Percentiles rank a stretch among this genome's conserved stretches.
phyloP scores from a whole-genome alignment of 2,113 vertebrate species.

The Nicator chloris region DNA sequence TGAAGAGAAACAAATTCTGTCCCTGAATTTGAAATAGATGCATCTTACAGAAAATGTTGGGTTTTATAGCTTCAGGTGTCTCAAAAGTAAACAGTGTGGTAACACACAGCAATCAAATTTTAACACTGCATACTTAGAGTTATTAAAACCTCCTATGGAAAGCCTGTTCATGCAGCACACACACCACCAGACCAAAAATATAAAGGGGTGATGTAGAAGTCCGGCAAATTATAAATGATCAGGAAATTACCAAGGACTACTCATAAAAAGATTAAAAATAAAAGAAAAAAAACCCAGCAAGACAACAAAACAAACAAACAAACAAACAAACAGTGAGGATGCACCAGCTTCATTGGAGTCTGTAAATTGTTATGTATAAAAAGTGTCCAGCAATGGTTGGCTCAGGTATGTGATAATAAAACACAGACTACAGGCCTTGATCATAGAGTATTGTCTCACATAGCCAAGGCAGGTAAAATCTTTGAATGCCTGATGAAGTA shows the following conservation, averaged over 20 bases:
- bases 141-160: neutral
- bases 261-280: neutral
- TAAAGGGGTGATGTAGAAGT: neutral
- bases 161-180: neutral
- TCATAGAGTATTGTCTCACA: neutral
- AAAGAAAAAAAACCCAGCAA: rapidly evolving
- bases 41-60: neutral
- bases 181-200: neutral
- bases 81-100: neutral
- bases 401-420: neutral
- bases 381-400: neutral
- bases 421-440: neutral
- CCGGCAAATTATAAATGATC: neutral
- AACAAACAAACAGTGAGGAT: neutral
- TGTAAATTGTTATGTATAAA: neutral
- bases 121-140: neutral
- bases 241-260: neutral
- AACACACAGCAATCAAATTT: neutral
- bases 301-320: neutral
- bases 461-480: neutral
- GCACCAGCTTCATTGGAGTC: neutral
- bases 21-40: neutral
- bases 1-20: neutral
- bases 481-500: neutral
- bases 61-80: neutral